Percentiles rank a stretch among this genome's conserved stretches.
Evolutionary conservation across 2,888 invertebrate species (phyloP).

Genomic region (Gnatocerus cornutus): DNA sequence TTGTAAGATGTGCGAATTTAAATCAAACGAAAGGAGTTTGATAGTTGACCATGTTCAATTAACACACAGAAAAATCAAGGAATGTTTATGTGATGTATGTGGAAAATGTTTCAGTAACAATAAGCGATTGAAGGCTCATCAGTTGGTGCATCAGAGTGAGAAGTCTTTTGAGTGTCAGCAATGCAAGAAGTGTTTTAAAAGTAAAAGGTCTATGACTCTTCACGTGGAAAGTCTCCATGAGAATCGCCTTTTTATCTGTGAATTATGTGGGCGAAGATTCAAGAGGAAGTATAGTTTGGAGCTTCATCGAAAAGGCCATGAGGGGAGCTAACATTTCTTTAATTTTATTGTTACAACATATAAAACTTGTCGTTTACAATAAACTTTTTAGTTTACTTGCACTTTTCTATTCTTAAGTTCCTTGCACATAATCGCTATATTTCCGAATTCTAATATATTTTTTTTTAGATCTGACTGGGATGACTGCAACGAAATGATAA

Average conservation of each 20-base stretch:
- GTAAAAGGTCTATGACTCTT: not conserved
- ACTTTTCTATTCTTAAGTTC: too few species aligned
- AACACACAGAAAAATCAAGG: not conserved
- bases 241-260: not conserved
- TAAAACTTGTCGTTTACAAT: too few species aligned
- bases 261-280: not conserved
- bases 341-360: not conserved
- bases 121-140: not conserved
- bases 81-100: not conserved
- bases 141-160: not conserved
- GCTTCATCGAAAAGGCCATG: not conserved
- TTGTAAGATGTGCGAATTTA: not conserved
- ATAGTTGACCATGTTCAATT: not conserved
- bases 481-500: too few species aligned
- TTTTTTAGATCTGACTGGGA: too few species aligned
- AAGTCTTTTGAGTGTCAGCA: not conserved
- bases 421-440: too few species aligned
- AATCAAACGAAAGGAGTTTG: not conserved
- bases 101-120: conserved; percentile 1
- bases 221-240: not conserved
- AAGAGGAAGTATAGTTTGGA: conserved; percentile 1
- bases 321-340: not conserved
- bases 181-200: conserved; percentile 2
- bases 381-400: too few species aligned
- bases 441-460: too few species aligned